Evolutionary conservation across 2,888 invertebrate species (phyloP), one percentile per base, ranked within the genome.

Genomic region (Saturnia pavonia): DNA sequence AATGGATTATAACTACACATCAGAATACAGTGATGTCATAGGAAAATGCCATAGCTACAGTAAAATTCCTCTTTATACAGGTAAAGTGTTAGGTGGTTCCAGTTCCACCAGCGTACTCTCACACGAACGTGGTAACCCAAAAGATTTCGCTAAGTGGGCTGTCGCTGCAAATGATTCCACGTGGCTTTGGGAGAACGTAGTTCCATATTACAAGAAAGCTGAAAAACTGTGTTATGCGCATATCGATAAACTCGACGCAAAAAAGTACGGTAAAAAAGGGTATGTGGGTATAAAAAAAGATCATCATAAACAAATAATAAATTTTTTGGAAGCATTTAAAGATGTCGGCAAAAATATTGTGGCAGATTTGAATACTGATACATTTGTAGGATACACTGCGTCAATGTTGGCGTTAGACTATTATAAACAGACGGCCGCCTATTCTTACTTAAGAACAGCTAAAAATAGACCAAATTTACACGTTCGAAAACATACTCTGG

Each of bases 271-370:
- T 1, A 78, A 74, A 1, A 54, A 76, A 11, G 86, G 84, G 0
- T 75, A 75, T 9, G 27, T 85, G 2, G 76, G 76, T 57, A 67
- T 77, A 65, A 76, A 67, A 34, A 89, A 93, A 72, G 77, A 78
- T 43, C 57, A 72, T 16, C 70, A 60, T 22, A 71, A 42, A 51
- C 73, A 16, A 40, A 76, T 70, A 42, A 42, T 76, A 7, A 73
- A 72, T 1, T 84, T 81, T 70, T 76, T 85, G 72, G 79, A 83
- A 71, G 91, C 87, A 0, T 88, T 89, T 9, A 74, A 77, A 70
- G 90, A 94, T 76, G 74, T 88, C 71, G 93, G 92, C 0, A 82
- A 89, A 71, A 78, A 85, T 25, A 82, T 82, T n/a, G 74, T 88
- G 22, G 51, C 77, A 68, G 77, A 84, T 67, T 74, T 78, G 40